Evolutionary conservation across 1,140 invertebrate genomes (phyloP), one percentile per base, ranked within the genome.

Genomic region (Pseudoatta argentina): DNA sequence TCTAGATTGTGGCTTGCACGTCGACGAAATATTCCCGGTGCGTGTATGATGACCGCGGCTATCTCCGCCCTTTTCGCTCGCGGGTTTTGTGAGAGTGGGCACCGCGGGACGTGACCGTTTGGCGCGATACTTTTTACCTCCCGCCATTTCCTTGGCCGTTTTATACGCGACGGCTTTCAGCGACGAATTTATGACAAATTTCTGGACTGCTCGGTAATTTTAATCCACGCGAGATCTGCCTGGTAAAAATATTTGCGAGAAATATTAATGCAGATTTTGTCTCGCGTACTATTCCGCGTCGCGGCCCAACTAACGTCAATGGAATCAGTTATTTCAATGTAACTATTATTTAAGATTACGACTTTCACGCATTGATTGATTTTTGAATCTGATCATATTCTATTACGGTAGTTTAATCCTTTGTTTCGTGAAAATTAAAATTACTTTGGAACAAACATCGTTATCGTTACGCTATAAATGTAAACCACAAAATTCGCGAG

Each of bases 111-210:
- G 73, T 44, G 59, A 63, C 57, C 39, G 66, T 69, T 48, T 48
- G 39, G 14, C 27, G 51, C 53, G 67, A 30, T 72, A 73, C 30
- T 66, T 82, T 82, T 67, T 27, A 16, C 44, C n/a, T 44, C 24
- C n/a, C 79, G 8, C 24, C 34, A 14, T 34, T 34, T 63, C 12
- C 55, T 64, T 61, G 4, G 4, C 39, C 14, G 6, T 34, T 48
- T 83, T n/a, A n/a, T 75, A 30, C 39, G 27, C 39, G 63, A 5
- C 3, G 39, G 18, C 55, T 75, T 24, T 48, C 39, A 61, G 21
- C 39, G 39, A 14, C 39, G 39, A 79, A 91, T 90, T 91, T 89
- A 89, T 85, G 87, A 75, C 34, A 61, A 88, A 89, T 89, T 88
- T 85, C 85, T 64, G 73, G 57, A 21, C 34, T 27, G 27, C 30